Evolutionary conservation across 2,797 vertebrate genomes (phyloP).

Genomic region (Chaetodon trifasciatus): DNA sequence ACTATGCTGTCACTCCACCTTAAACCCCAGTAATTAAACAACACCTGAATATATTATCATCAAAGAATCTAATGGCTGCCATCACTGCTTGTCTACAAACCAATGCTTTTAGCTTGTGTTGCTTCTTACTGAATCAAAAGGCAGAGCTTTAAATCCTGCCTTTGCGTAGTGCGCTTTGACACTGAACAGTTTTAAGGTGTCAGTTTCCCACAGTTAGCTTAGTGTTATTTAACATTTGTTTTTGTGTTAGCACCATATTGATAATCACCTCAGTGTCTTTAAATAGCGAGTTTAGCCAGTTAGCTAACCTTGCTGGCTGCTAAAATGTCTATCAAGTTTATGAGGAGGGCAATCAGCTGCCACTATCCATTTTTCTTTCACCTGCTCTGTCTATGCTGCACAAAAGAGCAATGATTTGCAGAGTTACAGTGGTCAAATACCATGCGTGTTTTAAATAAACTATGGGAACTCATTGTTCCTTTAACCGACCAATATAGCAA

Average conservation of each 20-base stretch:
- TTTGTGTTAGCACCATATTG: too few species aligned
- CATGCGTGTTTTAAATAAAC: neutral
- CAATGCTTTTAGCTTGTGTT: slow-evolving; percentile 30
- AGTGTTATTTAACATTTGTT: too few species aligned
- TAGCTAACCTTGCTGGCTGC: too few species aligned
- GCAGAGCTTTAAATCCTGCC: neutral
- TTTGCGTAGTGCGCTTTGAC: neutral
- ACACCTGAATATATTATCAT: slow-evolving; percentile 63
- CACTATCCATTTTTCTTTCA: neutral
- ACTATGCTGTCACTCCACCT: slow-evolving; percentile 55
- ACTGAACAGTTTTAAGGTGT: neutral
- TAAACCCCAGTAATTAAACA: slow-evolving; percentile 67
- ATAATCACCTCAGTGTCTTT: neutral
- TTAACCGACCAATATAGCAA: neutral
- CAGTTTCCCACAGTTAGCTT: too few species aligned
- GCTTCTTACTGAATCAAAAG: slow-evolving; percentile 19
- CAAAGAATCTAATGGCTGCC: slow-evolving; percentile 51
- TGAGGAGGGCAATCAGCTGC: too few species aligned
- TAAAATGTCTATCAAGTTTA: too few species aligned
- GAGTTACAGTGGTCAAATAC: neutral
- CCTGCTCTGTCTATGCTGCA: neutral
- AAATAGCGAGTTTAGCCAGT: neutral
- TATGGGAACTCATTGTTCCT: neutral
- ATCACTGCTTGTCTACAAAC: slow-evolving; percentile 26
- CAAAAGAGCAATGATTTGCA: neutral